Percentiles rank a stretch among this genome's conserved stretches.
These are phyloP conservation scores for Timandra comae DNA, from an alignment of 2,888 invertebrate genomes.

Conservation along the genomic window DNA sequence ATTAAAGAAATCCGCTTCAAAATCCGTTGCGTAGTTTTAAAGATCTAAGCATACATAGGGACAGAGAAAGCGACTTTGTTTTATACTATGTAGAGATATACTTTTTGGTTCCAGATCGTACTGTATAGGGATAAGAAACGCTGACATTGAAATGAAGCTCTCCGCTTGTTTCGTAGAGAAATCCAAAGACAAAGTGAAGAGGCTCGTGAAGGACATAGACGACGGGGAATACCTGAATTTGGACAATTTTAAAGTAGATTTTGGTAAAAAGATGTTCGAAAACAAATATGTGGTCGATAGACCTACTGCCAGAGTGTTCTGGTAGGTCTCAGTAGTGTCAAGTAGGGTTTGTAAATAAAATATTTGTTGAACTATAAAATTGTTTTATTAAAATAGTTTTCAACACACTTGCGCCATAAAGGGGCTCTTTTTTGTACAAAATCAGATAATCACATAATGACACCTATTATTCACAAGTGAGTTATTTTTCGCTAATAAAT, in stretches of 20 bases:
- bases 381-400: no score
- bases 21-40: no score
- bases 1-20: no score
- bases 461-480: no score
- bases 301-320: conserved; percentile 36
- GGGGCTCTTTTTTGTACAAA: no score
- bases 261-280: conserved; percentile 49
- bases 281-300: conserved; percentile 30
- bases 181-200: conserved; percentile 40
- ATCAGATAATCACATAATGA: no score
- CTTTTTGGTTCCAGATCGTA: conserved; percentile 76
- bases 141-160: conserved; percentile 68
- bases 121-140: conserved; percentile 88
- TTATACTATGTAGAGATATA: neutral
- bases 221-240: conserved; percentile 57
- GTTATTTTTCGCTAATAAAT: no score
- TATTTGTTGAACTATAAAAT: no score
- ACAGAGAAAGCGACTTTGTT: neutral
- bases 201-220: conserved; percentile 46
- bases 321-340: no score
- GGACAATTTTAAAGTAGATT: conserved; percentile 46
- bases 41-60: no score
- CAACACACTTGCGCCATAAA: no score
- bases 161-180: conserved; percentile 51
- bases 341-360: no score